Evolutionary conservation across 2,888 invertebrate genomes (phyloP).

Genomic region (Gerris lacustris): DNA sequence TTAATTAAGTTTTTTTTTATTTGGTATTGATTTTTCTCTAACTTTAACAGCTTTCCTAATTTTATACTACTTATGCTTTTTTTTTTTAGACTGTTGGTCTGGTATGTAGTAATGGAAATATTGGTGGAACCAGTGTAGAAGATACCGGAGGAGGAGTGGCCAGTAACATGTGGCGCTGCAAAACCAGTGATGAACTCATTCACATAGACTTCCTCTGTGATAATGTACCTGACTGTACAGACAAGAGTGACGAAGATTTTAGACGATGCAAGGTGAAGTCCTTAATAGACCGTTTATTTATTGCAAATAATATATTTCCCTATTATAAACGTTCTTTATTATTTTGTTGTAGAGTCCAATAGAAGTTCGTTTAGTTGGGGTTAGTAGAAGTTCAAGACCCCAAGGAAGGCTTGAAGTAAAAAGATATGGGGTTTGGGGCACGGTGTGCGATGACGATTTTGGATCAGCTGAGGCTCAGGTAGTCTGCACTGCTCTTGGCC

Average conservation of each 20-base stretch:
- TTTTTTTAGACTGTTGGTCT: conserved; percentile 45
- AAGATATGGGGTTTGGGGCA: conserved; percentile 58
- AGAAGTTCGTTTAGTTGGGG: conserved; percentile 43
- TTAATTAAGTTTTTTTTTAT: no score
- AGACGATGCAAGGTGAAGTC: conserved; percentile 46
- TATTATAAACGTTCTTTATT: not conserved
- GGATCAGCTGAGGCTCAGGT: conserved; percentile 51
- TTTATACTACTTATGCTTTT: no score
- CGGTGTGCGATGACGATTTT: conserved; percentile 67
- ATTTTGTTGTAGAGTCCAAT: conserved; percentile 39
- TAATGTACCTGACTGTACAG: conserved; percentile 49
- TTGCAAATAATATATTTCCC: not conserved
- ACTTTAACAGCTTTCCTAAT: no score
- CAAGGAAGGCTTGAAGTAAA: conserved; percentile 60
- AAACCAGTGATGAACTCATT: conserved; percentile 47
- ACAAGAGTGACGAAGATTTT: conserved; percentile 49
- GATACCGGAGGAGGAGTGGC: conserved; percentile 40
- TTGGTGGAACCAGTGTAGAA: conserved; percentile 10
- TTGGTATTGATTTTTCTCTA: no score
- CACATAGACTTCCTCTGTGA: conserved; percentile 52
- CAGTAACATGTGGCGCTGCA: conserved; percentile 50
- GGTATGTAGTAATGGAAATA: conserved; percentile 41
- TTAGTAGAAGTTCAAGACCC: conserved; percentile 37
- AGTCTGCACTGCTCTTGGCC: conserved; percentile 40
- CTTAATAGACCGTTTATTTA: conserved; percentile 2